Conservation (phyloP, 2,888 invertebrate genomes). For the Dicyrtomina minuta region DNA sequence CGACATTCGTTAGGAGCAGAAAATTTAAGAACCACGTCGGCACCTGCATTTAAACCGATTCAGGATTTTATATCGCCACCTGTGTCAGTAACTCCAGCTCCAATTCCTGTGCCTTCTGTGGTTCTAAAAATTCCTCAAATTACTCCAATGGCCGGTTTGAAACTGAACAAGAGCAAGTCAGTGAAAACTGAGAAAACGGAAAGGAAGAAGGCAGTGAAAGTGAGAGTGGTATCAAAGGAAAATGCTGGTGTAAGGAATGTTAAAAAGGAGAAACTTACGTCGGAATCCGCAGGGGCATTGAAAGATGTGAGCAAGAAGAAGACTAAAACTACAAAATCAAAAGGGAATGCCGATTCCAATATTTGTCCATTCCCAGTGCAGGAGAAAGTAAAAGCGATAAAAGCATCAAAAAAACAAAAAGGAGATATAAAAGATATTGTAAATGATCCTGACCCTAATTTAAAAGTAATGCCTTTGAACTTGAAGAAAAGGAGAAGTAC, state of each 20-base stretch:
- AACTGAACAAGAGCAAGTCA: conserved; percentile 20
- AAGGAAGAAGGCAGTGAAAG: conserved; percentile 1
- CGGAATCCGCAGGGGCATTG: not conserved
- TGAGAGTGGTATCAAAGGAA: not conserved
- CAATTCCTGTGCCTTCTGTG: conserved; percentile 18
- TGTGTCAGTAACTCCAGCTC: not conserved
- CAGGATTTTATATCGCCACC: not conserved
- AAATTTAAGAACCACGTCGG: not conserved
- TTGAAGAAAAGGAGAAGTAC: conserved; percentile 32
- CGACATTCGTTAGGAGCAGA: not conserved
- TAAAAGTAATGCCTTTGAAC: conserved; percentile 32
- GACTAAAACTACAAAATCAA: not conserved
- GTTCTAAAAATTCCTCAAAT: conserved; percentile 46
- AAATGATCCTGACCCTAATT: conserved; percentile 11
- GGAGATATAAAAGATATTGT: conserved; percentile 21
- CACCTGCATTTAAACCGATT: not conserved
- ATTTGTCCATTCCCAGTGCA: too few relatives aligned
- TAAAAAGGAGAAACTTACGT: not conserved
- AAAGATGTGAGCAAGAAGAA: not conserved
- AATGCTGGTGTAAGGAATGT: not conserved
- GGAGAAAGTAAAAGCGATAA: not conserved
- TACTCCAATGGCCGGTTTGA: conserved; percentile 19
- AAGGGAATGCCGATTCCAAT: not conserved
- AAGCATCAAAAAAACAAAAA: conserved; percentile 12
- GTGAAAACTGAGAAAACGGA: not conserved